Percentiles rank a stretch among this genome's conserved stretches.
Evolutionary conservation across 2,797 vertebrate species (phyloP).

Genomic region (Sebastes minor): DNA sequence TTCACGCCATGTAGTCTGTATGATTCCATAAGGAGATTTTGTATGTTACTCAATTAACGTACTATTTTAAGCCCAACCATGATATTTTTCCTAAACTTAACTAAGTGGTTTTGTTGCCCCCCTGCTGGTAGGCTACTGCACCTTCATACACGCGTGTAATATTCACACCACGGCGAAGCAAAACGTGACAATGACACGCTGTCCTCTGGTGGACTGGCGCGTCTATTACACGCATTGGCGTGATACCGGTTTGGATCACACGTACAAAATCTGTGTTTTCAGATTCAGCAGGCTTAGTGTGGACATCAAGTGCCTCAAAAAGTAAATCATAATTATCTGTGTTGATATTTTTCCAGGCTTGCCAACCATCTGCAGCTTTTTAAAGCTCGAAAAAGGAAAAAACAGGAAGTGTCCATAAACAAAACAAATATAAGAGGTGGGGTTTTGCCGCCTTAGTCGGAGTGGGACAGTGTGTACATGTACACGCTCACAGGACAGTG

Average conservation of each 20-base stretch:
- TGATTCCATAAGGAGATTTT: no score
- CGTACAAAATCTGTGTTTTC: background rate
- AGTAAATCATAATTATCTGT: background rate
- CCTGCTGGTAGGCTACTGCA: no score
- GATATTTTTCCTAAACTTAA: no score
- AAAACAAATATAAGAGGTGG: background rate
- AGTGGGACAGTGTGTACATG: conserved; percentile 17
- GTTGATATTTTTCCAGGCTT: background rate
- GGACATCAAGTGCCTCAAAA: background rate
- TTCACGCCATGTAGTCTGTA: no score
- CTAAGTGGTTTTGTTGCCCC: no score
- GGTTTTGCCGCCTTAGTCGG: conserved; percentile 29
- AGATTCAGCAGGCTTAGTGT: background rate
- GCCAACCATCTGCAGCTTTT: background rate
- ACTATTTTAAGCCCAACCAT: no score
- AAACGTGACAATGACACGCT: no score
- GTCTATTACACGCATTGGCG: no score
- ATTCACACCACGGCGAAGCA: no score
- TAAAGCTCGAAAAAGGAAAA: background rate
- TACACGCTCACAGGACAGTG: conserved; percentile 48
- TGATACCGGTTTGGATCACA: background rate
- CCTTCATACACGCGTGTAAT: no score
- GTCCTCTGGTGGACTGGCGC: no score
- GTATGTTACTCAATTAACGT: no score
- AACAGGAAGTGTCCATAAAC: background rate